Conservation (phyloP, 2,888 invertebrate genomes). For the Scaptodrosophila latifasciaeformis region DNA sequence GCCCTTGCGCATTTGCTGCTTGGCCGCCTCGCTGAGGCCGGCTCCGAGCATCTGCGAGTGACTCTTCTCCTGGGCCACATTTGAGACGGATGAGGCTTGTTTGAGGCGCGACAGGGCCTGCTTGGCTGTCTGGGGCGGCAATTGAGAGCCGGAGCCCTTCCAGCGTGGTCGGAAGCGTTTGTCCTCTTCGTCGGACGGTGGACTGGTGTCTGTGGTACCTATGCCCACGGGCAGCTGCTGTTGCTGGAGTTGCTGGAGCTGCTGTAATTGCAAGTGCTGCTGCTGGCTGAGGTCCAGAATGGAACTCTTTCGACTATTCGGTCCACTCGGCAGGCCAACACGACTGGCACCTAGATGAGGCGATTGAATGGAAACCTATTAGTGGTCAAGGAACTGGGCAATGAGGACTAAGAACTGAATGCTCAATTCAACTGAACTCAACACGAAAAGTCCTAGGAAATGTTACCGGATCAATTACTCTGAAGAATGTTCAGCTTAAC, state of each 20-base stretch:
- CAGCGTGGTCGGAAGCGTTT: slow-evolving; percentile 69
- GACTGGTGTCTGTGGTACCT: slow-evolving; percentile 77
- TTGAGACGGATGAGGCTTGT: slow-evolving; percentile 71
- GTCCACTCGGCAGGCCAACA: slow-evolving; percentile 69
- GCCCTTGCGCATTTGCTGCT: slow-evolving; percentile 51
- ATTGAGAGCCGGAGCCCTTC: slow-evolving; percentile 72
- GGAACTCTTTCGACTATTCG: slow-evolving; percentile 77
- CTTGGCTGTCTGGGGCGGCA: slow-evolving; percentile 67
- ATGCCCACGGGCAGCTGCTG: slow-evolving; percentile 64
- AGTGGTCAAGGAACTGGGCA: not conserved
- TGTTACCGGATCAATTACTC: no score
- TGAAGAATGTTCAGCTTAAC: no score
- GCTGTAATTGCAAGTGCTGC: slow-evolving; percentile 54
- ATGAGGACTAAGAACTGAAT: not conserved
- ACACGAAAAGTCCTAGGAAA: no score
- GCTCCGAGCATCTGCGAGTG: slow-evolving; percentile 45
- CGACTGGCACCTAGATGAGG: slow-evolving; percentile 75
- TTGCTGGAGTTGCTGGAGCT: no score
- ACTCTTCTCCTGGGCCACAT: slow-evolving; percentile 66
- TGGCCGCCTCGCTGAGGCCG: slow-evolving; percentile 30
- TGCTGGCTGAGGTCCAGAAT: slow-evolving; percentile 77
- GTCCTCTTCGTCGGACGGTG: slow-evolving; percentile 78
- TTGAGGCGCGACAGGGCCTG: slow-evolving; percentile 70
- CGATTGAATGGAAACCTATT: no score
- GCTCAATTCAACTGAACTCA: slow-evolving; percentile 38